Evolutionary conservation across 2,797 vertebrate species (phyloP), one percentile per base, ranked within the genome.

Genomic region (Acipenser oxyrinchus): DNA sequence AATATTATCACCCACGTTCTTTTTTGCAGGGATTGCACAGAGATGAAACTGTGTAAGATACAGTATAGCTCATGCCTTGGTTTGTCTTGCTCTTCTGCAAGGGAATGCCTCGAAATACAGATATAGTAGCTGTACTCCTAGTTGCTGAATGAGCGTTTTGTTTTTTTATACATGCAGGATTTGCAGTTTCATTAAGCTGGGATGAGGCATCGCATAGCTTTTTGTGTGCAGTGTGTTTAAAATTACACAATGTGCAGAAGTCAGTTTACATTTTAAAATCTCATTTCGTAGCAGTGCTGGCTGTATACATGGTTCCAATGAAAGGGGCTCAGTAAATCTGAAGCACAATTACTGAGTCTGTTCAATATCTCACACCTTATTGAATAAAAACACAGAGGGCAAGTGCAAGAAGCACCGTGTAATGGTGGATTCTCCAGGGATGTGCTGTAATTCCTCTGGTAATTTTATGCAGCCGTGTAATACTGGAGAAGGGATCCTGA

Each of bases 381-480:
- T 67, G 66, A 61, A 67, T 67, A 67, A 67, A 67, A 67, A 51
- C 66, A 61, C 48, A 15, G 66, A 67, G 58, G 66, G 49, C 48
- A 50, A 67, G 66, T 51, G 66, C 23, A 18, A 51, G 48, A 51
- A 63, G 48, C 11, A 8, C n/a, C 2, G 13, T 61, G 66, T 23
- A 49, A 7, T 60, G 52, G 49, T 61, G 59, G 49, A 49, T 61
- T 67, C 59, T 61, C 49, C 59, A 10, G 49, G 50, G 66, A 67
- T 12, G 10, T 52, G 23, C 4, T 37, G 23, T 52, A 49, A 11
- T 11, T 61, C 57, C 49, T 23, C 57, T 11, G 15, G 66, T 60
- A 67, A 67, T 67, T 50, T 50, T 59, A 60, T 60, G 48, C n/a
- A 15, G 53, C 48, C n/a, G 6, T 11, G 48, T 59, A 58, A 51